Conservation (phyloP, 2,888 invertebrate genomes). For the Odontomyia ornata region DNA sequence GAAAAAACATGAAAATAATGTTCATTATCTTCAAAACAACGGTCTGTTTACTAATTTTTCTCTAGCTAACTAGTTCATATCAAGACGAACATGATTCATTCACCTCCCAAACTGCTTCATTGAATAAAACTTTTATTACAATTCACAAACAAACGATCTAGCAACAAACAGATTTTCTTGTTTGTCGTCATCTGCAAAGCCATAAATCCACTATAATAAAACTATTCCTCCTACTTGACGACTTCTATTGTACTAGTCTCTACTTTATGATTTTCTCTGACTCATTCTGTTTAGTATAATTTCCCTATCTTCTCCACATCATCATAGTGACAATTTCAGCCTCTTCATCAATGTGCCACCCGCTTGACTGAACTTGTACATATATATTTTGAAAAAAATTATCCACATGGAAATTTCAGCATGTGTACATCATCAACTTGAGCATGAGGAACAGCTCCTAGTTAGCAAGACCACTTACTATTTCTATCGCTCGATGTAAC, state of each 20-base stretch:
- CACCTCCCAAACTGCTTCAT: no score
- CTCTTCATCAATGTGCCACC: not conserved
- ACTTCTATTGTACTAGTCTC: no score
- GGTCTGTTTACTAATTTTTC: no score
- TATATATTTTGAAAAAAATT: not conserved
- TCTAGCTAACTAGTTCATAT: no score
- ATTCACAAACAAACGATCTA: not conserved
- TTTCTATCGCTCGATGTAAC: not conserved
- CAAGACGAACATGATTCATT: no score
- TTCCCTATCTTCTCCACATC: not conserved
- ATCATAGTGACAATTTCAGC: not conserved
- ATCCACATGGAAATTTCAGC: conserved; percentile 14
- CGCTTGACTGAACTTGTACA: not conserved
- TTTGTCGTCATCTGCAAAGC: not conserved
- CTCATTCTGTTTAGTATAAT: not conserved
- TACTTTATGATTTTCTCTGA: not conserved
- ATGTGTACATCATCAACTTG: conserved; percentile 12
- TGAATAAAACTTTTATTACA: not conserved
- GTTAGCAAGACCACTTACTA: not conserved
- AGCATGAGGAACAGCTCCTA: not conserved
- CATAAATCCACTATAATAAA: not conserved
- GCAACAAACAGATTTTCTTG: not conserved
- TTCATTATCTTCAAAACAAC: no score
- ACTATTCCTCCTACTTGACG: no score
- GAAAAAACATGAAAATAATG: no score